Conservation (phyloP, 1,140 invertebrate genomes). For the Laupala kohalensis region DNA sequence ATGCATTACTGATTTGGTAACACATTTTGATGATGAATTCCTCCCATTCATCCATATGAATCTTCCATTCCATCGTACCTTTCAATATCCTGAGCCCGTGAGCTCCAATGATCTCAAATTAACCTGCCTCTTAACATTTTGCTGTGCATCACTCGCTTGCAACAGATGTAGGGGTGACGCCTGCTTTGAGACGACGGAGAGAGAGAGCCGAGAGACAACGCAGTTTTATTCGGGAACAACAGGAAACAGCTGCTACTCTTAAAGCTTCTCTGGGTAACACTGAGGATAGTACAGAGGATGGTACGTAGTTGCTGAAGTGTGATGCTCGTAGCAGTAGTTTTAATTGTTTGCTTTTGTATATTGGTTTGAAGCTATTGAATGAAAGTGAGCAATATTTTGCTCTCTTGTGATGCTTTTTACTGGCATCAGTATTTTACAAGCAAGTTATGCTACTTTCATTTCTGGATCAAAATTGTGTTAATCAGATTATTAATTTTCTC, state of each 20-base stretch:
- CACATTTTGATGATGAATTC: not conserved
- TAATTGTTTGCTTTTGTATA: not conserved
- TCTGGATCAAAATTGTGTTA: no score
- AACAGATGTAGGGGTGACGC: constrained; percentile 54
- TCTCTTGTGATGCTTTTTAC: no score
- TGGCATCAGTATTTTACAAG: no score
- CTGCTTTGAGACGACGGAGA: constrained; percentile 52
- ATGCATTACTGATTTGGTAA: not conserved
- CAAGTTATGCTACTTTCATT: no score
- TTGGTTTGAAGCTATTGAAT: not conserved
- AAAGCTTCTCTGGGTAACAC: constrained; percentile 7
- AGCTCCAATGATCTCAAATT: not conserved
- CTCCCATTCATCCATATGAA: not conserved
- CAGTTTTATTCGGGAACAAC: constrained; percentile 65
- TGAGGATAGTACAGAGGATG: constrained; percentile 12
- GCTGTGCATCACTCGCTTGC: constrained; percentile 22
- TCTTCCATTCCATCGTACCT: not conserved
- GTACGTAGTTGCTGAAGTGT: constrained; percentile 10
- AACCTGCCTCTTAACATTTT: not conserved
- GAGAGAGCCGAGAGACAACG: constrained; percentile 68
- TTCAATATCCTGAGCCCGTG: not conserved
- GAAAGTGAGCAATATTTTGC: not conserved
- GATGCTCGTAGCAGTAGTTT: not conserved
- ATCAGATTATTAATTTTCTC: no score
- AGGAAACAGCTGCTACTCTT: constrained; percentile 30